Evolutionary conservation across 2,888 invertebrate genomes (phyloP), one percentile per base, ranked within the genome.

Genomic region (Bembecia ichneumoniformis): DNA sequence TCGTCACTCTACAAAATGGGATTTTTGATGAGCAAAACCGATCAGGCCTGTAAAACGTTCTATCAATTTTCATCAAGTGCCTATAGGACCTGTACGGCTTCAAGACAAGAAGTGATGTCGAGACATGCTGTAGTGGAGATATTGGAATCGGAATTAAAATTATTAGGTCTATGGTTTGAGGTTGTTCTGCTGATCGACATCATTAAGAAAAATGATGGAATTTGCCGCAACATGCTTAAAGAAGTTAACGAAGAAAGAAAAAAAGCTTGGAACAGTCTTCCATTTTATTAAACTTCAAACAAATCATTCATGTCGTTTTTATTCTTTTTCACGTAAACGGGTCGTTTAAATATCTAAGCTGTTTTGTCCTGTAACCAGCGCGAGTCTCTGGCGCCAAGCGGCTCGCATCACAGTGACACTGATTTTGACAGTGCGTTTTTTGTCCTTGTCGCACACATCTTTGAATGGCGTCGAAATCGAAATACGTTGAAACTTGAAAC

Each of bases 1-100:
- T 49, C 52, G 0, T 49, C 66, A 0, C 46, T 78, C 0, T 81
- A 77, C 52, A 79, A 72, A 58, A 77, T 81, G 79, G 81, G 81
- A 0, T 79, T 67, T 15, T 43, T 81, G 3, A 66, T 68, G 34
- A 66, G 69, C 34, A 80, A 73, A 55, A 64, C 69, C 0, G 81
- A 81, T 16, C 59, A 55, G 0, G 59, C 63, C 0, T 63, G 63
- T 3, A 76, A 69, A 17, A 43, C 14, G 7, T 43, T 43, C 43
- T n/a, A 43, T 43, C 10, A 43, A 43, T 7, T 35, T 35, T 1
- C 35, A 35, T 9, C 35, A 9, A 62, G 58, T 7, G 51, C 59
- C 0, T 58, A 60, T 3, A 58, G 55, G 14, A 36, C 51, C 0
- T 75, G 75, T 9, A 10, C 49, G 0, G 3, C 51, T 1, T 11